Evolutionary conservation across 2,113 vertebrate genomes (phyloP), one percentile per base, ranked within the genome.

Genomic region (Oryzias melastigma): DNA sequence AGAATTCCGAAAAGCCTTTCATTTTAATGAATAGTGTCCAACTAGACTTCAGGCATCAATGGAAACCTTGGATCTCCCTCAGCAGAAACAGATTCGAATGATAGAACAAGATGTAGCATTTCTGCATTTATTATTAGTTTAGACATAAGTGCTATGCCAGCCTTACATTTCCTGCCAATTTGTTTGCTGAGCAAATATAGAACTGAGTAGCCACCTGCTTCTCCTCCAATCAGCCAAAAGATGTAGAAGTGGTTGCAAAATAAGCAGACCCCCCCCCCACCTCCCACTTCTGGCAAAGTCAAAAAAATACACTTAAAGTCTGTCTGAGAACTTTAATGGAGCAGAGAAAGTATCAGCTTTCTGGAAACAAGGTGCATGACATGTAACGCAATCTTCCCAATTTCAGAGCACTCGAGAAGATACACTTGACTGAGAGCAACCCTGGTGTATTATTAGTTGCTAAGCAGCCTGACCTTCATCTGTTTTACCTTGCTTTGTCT

Each of bases 391-490:
- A 20, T 64, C 22, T 27, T 60, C 24, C 54, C 17, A 65, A 20
- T 65, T 66, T 18, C 42, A 52, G 1, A 18, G 42, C 17, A 4
- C 18, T 14, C 1, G 17, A 2, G 5, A 16, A 1, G 20, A 47
- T 13, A 50, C 0, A 1, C 48, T 78, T 50, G 41, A 6, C 10
- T 35, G 22, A 71, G 66, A 44, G 10, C 18, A 7, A 19, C 29
- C 52, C 54, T 54, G 58, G 71, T 54, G 25, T 18, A 44, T 59
- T 71, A 65, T 52, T 29, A 75, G 67, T 60, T 42, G 40, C 46
- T 50, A 41, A 25, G 46, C 51, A 46, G 27, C 42, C 71, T 68
- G 72, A 84, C 77, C 79, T 76, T 73, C 63, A 77, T 66, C 29
- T 59, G 1, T 58, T 58, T 52, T 44, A 22, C 29, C 48, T 47